phyloP scores from a whole-genome alignment of 2,888 invertebrate genomes.

The Agrypnus murinus region DNA sequence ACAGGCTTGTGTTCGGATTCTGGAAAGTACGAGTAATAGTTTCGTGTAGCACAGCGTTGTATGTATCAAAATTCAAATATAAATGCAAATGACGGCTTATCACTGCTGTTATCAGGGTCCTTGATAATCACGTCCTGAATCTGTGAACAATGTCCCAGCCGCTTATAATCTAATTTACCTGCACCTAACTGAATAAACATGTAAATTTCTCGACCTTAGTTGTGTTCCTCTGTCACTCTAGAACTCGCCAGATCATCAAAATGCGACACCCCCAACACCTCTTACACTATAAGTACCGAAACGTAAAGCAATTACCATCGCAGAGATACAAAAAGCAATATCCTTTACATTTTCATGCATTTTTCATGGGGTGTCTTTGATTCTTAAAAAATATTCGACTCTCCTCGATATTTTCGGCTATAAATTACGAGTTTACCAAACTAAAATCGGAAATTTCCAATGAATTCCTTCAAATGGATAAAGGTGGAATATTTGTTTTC shows the following conservation, averaged over 20 bases:
- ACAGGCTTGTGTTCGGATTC: not conserved
- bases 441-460: no score
- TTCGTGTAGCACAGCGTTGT: slow-evolving; percentile 62
- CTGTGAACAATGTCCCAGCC: slow-evolving; percentile 66
- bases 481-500: no score
- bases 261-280: slow-evolving; percentile 46
- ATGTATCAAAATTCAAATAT: slow-evolving; percentile 68
- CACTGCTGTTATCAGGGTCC: slow-evolving; percentile 63
- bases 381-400: no score
- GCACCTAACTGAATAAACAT: slow-evolving; percentile 68
- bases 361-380: no score
- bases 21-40: slow-evolving; percentile 46
- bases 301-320: slow-evolving; percentile 44
- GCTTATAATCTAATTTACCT: slow-evolving; percentile 69
- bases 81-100: slow-evolving; percentile 67
- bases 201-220: slow-evolving; percentile 62
- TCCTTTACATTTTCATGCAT: slow-evolving; percentile 1
- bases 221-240: slow-evolving; percentile 48
- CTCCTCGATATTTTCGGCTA: no score
- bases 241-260: slow-evolving; percentile 50
- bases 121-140: slow-evolving; percentile 64
- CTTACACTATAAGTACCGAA: slow-evolving; percentile 30
- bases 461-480: no score
- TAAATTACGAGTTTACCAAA: no score
- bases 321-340: slow-evolving; percentile 37